Evolutionary conservation across 2,113 vertebrate genomes (phyloP).

Genomic region (Sinocyclocheilus grahami): DNA sequence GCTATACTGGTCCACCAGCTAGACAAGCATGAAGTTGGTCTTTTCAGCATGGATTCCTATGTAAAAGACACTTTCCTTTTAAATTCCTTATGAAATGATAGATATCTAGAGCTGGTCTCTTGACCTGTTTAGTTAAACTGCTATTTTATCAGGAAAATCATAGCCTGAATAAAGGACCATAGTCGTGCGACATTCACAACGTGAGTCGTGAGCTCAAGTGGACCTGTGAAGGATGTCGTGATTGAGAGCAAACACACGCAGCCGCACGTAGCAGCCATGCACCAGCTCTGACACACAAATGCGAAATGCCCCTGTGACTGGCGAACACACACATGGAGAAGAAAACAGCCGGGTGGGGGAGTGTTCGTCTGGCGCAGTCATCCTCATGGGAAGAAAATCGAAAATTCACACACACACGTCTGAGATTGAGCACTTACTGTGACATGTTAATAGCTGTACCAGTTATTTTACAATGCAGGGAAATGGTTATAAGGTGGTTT

Average conservation of each 20-base stretch:
- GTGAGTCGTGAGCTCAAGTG: constrained; percentile 48
- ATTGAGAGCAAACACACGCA: constrained; percentile 35
- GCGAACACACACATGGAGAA: neutral
- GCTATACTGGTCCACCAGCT: neutral
- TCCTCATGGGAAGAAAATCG: neutral
- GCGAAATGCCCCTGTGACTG: constrained; percentile 54
- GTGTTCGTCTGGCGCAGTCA: constrained; percentile 13
- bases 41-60: neutral
- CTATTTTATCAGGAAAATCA: neutral
- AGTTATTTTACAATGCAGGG: neutral
- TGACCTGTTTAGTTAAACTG: neutral
- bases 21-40: neutral
- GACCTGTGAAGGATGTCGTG: constrained; percentile 33
- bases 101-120: neutral
- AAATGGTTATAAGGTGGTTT: neutral
- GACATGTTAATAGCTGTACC: neutral
- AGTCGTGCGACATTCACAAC: neutral
- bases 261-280: constrained; percentile 55
- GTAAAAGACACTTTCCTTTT: neutral
- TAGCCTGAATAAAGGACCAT: neutral
- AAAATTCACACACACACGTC: constrained; percentile 10
- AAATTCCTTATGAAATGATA: neutral
- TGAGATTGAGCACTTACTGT: neutral
- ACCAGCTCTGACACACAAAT: constrained; percentile 47
- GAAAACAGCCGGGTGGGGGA: neutral